Evolutionary conservation across 53 echinoderm and acorn worm genomes (phyloP), one percentile per base, ranked within the genome.

Genomic region (Henricia sp.): DNA sequence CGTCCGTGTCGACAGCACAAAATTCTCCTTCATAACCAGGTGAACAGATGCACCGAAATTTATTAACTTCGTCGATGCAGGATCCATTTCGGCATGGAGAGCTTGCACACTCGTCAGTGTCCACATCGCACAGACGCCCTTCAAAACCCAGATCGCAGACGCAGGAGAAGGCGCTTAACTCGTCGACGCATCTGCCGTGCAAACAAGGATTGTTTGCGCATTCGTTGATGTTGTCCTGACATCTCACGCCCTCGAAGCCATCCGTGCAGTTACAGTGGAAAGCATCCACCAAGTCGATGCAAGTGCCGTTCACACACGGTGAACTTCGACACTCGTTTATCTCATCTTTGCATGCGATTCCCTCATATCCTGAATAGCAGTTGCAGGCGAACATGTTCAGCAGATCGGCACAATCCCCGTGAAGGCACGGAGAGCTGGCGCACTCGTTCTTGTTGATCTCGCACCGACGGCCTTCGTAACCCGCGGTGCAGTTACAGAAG

Each of bases 61-160:
- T 57, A 32, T 35, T 46, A 14, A 24, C 67, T 17, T 33, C 24
- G 33, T 84, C 89, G 4, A 35, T 17, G 50, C 89, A 89, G 33
- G 89, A 60, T 8, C 68, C 72, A 21, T 85, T 42, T 20, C 35
- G 30, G 25, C 85, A 85, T 17, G 85, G 85, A 9, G 40, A 39
- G 50, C 85, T 85, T 1, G 46, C 17, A 36, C 85, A 85, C 25
- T 85, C 85, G 46, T 85, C 85, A 12, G 52, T 64, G 23, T 85
- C 43, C 24, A 40, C 27, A 6, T 82, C 63, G 24, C 82, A 82
- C 13, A 62, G 33, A 25, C 16, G 3, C 39, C 82, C 82, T 3
- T 51, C 56, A 19, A 21, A 75, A 37, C 75, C 75, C 9, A 6
- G 35, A 17, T 75, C 35, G n/a, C 75, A 75, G 0, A 34, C n/a